Evolutionary conservation across 2,888 invertebrate genomes (phyloP).

Genomic region (Flexamia atlantica): DNA sequence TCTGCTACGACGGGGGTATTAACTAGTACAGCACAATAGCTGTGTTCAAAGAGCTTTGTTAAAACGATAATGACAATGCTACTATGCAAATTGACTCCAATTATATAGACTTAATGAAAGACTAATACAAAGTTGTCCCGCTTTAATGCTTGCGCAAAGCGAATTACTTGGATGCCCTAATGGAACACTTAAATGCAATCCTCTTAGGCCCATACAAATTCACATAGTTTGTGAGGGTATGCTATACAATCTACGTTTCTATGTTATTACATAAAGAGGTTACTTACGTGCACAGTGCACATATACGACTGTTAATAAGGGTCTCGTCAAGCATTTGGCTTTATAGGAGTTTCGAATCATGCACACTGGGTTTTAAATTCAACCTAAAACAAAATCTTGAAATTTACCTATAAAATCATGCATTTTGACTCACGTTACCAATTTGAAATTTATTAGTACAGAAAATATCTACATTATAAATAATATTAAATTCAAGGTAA

Average conservation of each 20-base stretch:
- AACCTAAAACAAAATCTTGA: too few relatives aligned
- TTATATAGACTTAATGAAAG: constrained; percentile 45
- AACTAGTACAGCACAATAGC: constrained; percentile 3
- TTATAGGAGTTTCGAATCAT: too few relatives aligned
- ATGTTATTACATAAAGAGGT: too few relatives aligned
- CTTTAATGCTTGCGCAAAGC: constrained; percentile 33
- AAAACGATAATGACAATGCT: constrained; percentile 28
- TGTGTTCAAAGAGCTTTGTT: constrained; percentile 9
- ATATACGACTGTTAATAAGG: too few relatives aligned
- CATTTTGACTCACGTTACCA: too few relatives aligned
- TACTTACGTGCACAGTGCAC: too few relatives aligned
- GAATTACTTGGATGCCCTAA: constrained; percentile 45
- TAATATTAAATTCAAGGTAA: too few relatives aligned
- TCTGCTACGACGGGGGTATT: too few relatives aligned
- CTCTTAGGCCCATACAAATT: constrained; percentile 41
- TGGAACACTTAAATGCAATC: constrained; percentile 51
- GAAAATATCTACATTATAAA: too few relatives aligned
- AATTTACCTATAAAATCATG: not conserved
- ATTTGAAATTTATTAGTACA: too few relatives aligned
- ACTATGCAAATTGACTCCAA: constrained; percentile 31
- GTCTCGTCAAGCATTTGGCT: too few relatives aligned
- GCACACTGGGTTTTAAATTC: too few relatives aligned
- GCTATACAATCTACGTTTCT: not conserved
- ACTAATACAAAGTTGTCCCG: constrained; percentile 35
- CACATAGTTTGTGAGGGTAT: constrained; percentile 5